These are phyloP conservation scores for Asobara japonica DNA, from an alignment of 1,140 invertebrate species.

Conservation along the genomic window DNA sequence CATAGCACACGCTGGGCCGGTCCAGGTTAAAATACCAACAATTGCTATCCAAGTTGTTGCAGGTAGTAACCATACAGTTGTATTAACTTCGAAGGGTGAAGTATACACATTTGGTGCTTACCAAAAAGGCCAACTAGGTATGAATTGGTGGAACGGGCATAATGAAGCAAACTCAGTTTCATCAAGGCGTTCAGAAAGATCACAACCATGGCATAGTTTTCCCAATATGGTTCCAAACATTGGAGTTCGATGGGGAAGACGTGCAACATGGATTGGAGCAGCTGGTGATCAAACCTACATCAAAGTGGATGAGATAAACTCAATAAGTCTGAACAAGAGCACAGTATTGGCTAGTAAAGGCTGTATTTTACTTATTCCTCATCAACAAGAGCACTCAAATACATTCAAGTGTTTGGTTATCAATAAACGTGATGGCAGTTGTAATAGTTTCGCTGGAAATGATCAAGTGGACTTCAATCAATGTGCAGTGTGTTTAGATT, in stretches of 20 bases:
- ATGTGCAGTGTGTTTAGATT: constrained; percentile 84
- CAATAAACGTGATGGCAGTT: constrained; percentile 84
- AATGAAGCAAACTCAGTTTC: constrained; percentile 51
- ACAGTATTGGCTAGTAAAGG: constrained; percentile 89
- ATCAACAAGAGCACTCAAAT: constrained; percentile 72
- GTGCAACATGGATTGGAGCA: constrained; percentile 93
- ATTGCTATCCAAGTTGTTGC: constrained; percentile 83
- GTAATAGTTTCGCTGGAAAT: constrained; percentile 79
- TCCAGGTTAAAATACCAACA: constrained; percentile 78
- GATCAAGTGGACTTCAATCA: constrained; percentile 84
- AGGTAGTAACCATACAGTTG: constrained; percentile 93
- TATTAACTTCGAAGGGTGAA: constrained; percentile 89
- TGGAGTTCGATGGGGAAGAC: constrained; percentile 79
- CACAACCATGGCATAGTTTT: constrained; percentile 79
- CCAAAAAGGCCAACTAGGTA: constrained; percentile 93
- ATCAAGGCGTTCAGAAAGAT: constrained; percentile 54
- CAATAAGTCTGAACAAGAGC: constrained; percentile 83
- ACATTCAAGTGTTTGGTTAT: constrained; percentile 86
- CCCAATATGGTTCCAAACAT: constrained; percentile 84
- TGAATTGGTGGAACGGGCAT: constrained; percentile 64
- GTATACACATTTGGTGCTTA: constrained; percentile 94
- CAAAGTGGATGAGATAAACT: constrained; percentile 95
- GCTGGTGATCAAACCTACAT: constrained; percentile 95
- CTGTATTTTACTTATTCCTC: constrained; percentile 80
- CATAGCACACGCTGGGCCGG: constrained; percentile 77